Evolutionary conservation across 2,888 invertebrate species (phyloP).

Genomic region (Abrostola tripartita): DNA sequence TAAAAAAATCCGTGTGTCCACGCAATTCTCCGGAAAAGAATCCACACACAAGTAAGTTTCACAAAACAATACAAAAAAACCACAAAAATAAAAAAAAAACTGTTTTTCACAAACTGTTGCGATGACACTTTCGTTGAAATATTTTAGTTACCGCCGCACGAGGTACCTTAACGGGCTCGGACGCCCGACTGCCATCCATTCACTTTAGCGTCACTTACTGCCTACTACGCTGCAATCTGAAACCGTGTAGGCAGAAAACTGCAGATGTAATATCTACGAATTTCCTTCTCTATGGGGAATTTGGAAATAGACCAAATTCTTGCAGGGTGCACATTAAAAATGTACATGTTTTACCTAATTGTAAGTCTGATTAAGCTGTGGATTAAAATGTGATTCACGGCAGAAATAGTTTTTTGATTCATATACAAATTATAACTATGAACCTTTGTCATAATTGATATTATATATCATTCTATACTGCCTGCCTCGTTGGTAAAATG

Average conservation of each 20-base stretch:
- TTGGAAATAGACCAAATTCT: no score
- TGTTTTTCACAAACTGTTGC: not conserved
- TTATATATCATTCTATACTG: no score
- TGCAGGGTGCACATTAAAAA: no score
- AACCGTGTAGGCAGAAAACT: not conserved
- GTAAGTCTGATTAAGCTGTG: no score
- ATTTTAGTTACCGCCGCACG: not conserved
- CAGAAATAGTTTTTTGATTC: no score
- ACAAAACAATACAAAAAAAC: not conserved
- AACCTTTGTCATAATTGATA: no score
- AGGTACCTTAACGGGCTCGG: not conserved
- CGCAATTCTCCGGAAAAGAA: not conserved
- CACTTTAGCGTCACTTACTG: not conserved
- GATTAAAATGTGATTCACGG: no score
- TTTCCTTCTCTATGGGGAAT: no score
- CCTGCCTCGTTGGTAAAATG: no score
- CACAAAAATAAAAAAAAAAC: not conserved
- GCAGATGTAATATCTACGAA: not conserved
- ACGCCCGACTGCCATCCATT: not conserved
- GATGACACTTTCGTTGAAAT: not conserved
- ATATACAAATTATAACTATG: no score
- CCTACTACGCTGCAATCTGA: not conserved
- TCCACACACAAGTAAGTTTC: constrained; percentile 4
- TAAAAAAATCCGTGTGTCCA: constrained; percentile 1
- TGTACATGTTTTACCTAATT: no score